Base-by-base conservation (phyloP, 2,888 invertebrate species). In the Pilophorus perplexus region DNA sequence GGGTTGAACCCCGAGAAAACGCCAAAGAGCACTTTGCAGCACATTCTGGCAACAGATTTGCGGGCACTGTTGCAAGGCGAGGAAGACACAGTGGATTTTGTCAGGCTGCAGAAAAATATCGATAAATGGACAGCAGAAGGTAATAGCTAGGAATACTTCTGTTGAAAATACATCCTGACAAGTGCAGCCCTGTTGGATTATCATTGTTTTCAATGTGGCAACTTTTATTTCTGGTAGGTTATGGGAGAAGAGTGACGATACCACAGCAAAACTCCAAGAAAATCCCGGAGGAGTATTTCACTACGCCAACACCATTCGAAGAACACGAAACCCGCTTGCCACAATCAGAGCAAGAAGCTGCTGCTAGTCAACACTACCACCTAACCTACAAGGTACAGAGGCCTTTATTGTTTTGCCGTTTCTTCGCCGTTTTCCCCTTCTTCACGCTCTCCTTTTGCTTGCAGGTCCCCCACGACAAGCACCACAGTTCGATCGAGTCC, bases 61-160 rank as follows among this genome's bases (percentile, higher is more conserved):
- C 77, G 79, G 27, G 82, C 83, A 68, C 74, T 83, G 18, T 74
- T 83, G 0, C 77, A 77, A 64, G 77, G 77, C 3, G 80, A 80
- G 67, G 75, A 78, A 37, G 77, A 77, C 70, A 81, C 84, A 0
- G 86, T 88, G 72, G 89, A 90, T 74, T 82, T 89, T 12, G 82
- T 84, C 12, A 84, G 85, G 74, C 78, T 91, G 37, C 90, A 90
- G 75, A 88, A 89, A 72, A 90, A 88, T 72, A 91, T 91, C 66
- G 89, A 91, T 73, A 86, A 87, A 70, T 91, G 91, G 91, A 91
- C 90, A 0, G 86, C 85, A 72, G 86, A 87, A 77, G 86, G n/a
- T n/a, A n/a, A n/a, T n/a, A n/a, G n/a, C n/a, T n/a, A n/a, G n/a
- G n/a, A n/a, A n/a, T n/a, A n/a, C n/a, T n/a, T n/a, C n/a, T n/a